Evolutionary conservation across 2,888 invertebrate genomes (phyloP).

Genomic region (Andrena marginata): DNA sequence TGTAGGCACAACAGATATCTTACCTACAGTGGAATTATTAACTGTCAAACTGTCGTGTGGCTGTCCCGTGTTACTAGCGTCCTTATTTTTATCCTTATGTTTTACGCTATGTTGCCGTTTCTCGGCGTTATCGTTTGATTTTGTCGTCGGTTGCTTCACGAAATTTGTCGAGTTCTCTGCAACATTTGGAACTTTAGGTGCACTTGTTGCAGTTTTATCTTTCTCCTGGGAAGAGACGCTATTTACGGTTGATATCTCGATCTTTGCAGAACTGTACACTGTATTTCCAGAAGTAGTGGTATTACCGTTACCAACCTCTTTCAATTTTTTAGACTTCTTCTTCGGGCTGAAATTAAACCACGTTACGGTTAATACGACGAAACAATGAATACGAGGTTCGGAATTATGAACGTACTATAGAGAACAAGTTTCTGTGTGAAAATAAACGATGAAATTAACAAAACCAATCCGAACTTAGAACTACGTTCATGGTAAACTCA

Average conservation of each 20-base stretch:
- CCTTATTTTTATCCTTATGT: constrained; percentile 74
- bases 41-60: constrained; percentile 62
- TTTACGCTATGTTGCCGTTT: constrained; percentile 70
- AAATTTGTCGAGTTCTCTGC: constrained; percentile 66
- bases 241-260: constrained; percentile 61
- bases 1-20: constrained; percentile 79
- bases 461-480: background rate
- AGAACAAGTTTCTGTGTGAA: background rate
- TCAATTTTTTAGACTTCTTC: constrained; percentile 79
- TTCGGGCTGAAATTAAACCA: constrained; percentile 78
- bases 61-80: constrained; percentile 53
- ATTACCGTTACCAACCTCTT: constrained; percentile 68
- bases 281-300: constrained; percentile 47
- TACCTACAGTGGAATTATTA: constrained; percentile 72
- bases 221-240: constrained; percentile 57
- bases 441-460: background rate
- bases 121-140: constrained; percentile 65
- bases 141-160: constrained; percentile 57
- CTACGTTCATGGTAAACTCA: background rate
- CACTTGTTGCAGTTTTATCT: constrained; percentile 60
- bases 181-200: constrained; percentile 59
- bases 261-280: constrained; percentile 55
- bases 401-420: too few relatives aligned
- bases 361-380: background rate
- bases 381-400: too few relatives aligned